Evolutionary conservation across 2,888 invertebrate genomes (phyloP).

Genomic region (Yponomeuta evonymella): DNA sequence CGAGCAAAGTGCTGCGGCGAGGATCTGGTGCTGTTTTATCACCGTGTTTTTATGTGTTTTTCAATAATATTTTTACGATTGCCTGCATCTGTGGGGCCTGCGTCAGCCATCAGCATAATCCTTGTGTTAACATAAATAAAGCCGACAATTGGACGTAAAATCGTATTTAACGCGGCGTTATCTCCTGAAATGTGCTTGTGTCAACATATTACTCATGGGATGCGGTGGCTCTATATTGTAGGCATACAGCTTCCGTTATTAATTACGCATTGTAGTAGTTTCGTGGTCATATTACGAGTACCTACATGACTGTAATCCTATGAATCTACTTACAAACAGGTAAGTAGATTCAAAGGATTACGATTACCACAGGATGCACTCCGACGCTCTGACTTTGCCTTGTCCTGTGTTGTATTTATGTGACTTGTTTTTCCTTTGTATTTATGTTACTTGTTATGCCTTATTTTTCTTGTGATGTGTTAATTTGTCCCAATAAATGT

Average conservation of each 20-base stretch:
- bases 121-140: slow-evolving; percentile 9
- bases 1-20: neutral
- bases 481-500: too few species aligned
- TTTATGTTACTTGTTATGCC: too few species aligned
- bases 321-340: too few species aligned
- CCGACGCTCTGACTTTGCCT: too few species aligned
- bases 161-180: slow-evolving; percentile 9
- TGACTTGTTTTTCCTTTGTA: too few species aligned
- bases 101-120: slow-evolving; percentile 4
- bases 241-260: neutral
- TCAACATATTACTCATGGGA: slow-evolving; percentile 12
- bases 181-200: slow-evolving; percentile 1
- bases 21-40: slow-evolving; percentile 5
- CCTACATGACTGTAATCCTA: too few species aligned
- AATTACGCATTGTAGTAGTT: neutral
- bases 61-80: slow-evolving; percentile 13
- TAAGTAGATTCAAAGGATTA: too few species aligned
- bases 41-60: slow-evolving; percentile 11
- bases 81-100: slow-evolving; percentile 3
- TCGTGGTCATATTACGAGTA: neutral
- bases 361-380: too few species aligned
- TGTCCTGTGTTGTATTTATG: too few species aligned
- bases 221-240: neutral
- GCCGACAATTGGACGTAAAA: slow-evolving; percentile 9
- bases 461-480: too few species aligned